These are phyloP conservation scores for Sylvietta virens DNA, from an alignment of 2,113 vertebrate species.

Conservation along the genomic window DNA sequence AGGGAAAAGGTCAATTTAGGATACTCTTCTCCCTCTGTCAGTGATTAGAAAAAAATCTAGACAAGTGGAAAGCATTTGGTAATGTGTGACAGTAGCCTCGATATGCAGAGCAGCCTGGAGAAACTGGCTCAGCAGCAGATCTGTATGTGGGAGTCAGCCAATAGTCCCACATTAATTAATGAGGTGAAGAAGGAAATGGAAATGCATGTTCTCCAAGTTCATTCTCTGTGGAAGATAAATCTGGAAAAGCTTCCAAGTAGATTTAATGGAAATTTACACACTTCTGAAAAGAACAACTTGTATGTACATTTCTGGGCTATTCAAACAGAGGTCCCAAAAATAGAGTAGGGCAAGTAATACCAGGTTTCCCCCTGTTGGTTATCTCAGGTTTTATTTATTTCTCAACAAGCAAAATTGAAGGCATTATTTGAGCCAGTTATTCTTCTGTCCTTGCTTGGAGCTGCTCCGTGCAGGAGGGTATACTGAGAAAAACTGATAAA, in stretches of 20 bases:
- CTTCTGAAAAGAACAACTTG: background rate
- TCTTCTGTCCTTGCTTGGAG: fast-evolving
- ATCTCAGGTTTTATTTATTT: background rate
- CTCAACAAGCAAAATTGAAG: background rate
- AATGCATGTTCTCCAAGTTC: background rate
- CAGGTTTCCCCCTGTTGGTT: background rate
- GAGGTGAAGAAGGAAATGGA: constrained; percentile 7
- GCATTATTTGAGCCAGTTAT: background rate
- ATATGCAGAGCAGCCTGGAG: background rate
- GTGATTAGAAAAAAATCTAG: background rate
- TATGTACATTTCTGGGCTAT: background rate
- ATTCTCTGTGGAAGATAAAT: background rate
- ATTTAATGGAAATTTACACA: background rate
- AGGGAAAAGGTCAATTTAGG: background rate
- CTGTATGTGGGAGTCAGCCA: background rate
- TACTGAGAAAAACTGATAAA: background rate
- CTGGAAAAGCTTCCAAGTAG: background rate
- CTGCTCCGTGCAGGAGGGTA: background rate
- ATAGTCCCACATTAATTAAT: background rate
- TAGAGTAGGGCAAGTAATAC: background rate
- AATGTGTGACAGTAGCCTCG: background rate
- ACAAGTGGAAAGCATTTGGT: background rate
- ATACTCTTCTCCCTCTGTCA: background rate
- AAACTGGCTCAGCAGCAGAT: background rate
- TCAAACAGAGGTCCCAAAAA: background rate